phyloP scores from a whole-genome alignment of 2,797 vertebrate genomes.

The Platalea minor region DNA sequence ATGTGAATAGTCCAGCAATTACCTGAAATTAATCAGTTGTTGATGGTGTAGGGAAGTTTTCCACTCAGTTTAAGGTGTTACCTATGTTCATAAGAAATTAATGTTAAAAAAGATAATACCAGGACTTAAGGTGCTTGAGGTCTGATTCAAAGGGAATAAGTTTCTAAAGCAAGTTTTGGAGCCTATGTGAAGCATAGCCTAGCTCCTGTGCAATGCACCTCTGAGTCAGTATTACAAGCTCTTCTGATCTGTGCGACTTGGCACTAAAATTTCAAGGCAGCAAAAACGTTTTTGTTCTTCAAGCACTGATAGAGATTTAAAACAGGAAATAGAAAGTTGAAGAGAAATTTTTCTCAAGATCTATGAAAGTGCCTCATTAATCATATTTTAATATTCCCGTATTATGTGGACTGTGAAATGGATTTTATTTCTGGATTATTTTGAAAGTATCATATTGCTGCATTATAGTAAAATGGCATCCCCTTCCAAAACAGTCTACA shows the following conservation, averaged over 20 bases:
- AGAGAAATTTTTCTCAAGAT: not conserved
- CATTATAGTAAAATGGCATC: not conserved
- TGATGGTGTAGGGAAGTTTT: not conserved
- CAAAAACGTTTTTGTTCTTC: not conserved
- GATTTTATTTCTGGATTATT: not conserved
- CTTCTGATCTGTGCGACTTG: not conserved
- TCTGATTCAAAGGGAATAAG: not conserved
- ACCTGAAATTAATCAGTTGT: not conserved
- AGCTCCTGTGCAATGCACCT: not conserved
- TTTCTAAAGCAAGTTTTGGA: not conserved
- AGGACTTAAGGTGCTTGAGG: not conserved
- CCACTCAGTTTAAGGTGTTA: not conserved
- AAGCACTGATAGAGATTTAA: not conserved
- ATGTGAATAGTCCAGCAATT: not conserved
- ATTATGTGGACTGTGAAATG: not conserved
- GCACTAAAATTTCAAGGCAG: not conserved
- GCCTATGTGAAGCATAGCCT: not conserved
- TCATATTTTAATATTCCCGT: not conserved
- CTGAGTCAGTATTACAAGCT: not conserved
- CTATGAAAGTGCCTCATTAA: not conserved
- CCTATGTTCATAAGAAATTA: fast-evolving
- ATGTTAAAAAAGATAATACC: not conserved
- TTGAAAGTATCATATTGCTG: not conserved
- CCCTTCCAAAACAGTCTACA: not conserved
- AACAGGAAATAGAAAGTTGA: not conserved